Evolutionary conservation across 2,797 vertebrate species (phyloP), one percentile per base, ranked within the genome.

Genomic region (Anguilla megastoma): DNA sequence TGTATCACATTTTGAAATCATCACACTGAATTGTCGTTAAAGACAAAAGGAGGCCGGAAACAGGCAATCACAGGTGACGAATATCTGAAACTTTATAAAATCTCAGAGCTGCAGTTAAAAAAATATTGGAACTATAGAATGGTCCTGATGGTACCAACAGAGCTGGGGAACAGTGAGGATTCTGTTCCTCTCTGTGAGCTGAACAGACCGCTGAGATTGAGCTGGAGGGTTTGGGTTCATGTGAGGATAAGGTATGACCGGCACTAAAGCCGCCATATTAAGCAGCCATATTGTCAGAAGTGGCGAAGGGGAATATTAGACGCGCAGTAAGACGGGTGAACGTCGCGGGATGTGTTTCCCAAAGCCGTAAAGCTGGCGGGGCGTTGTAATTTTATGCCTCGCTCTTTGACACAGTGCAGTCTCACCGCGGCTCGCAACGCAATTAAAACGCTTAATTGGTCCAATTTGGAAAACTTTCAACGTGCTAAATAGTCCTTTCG

Each of bases 361-460:
- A 14, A 30, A 74, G n/a, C 8, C 69, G 9, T 74, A 30, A 74
- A 74, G 12, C 69, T 30, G 10, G 69, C 27, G 30, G 10, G 8
- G 69, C 69, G 1, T 30, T 41, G 14, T 36, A 18, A 41, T 76
- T 76, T 76, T 76, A 36, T 41, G 30, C 3, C 71, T 41, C 16
- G 16, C 16, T 12, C 30, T 76, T 76, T 76, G 71, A n/a, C 30
- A 36, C 3, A 41, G 3, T 36, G 71, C 71, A 18, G 30, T 41
- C 71, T 18, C 33, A 36, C 21, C 5, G 71, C 27, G 30, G 33
- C 71, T 36, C 41, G 71, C 41, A 76, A 41, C 3, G 33, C 71
- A 36, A 41, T 76, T 36, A 76, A 36, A 76, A 76, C 41, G 30
- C 71, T 36, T 76, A 76, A 76, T 76, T 76, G 71, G 41, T 76